A percentile compares a stretch with the other conserved stretches of the same genome.
phyloP scores from a whole-genome alignment of 2,113 vertebrate genomes.

The Anser cygnoides region DNA sequence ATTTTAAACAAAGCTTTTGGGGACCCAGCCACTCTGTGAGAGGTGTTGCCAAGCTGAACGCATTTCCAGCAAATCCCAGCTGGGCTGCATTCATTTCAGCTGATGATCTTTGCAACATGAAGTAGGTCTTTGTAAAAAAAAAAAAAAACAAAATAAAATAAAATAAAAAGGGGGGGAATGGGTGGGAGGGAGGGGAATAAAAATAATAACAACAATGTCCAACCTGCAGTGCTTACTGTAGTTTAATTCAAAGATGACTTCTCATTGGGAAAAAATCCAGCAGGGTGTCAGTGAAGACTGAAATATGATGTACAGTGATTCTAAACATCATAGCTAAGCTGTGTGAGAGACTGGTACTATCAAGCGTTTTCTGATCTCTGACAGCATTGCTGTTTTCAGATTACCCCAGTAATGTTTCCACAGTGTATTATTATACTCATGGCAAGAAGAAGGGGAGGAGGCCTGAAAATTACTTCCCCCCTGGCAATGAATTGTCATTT shows the following conservation, averaged over 20 bases:
- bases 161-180: too few species aligned
- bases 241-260: background rate
- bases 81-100: constrained; percentile 60
- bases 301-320: constrained; percentile 25
- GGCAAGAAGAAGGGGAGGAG: constrained; percentile 39
- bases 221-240: background rate
- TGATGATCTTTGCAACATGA: constrained; percentile 46
- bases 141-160: too few species aligned
- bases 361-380: constrained; percentile 41
- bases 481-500: constrained; percentile 50
- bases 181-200: background rate
- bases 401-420: constrained; percentile 52
- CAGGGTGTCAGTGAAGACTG: constrained; percentile 23
- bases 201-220: background rate
- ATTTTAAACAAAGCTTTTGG: constrained; percentile 71
- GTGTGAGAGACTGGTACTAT: constrained; percentile 9
- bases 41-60: constrained; percentile 60
- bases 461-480: constrained; percentile 59
- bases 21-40: constrained; percentile 41
- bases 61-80: constrained; percentile 72
- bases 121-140: background rate
- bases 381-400: constrained; percentile 44
- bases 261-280: constrained; percentile 11
- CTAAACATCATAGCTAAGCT: constrained; percentile 6
- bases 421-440: constrained; percentile 39